Evolutionary conservation across 1,140 invertebrate species (phyloP).

Genomic region (Zaprionus taronus): DNA sequence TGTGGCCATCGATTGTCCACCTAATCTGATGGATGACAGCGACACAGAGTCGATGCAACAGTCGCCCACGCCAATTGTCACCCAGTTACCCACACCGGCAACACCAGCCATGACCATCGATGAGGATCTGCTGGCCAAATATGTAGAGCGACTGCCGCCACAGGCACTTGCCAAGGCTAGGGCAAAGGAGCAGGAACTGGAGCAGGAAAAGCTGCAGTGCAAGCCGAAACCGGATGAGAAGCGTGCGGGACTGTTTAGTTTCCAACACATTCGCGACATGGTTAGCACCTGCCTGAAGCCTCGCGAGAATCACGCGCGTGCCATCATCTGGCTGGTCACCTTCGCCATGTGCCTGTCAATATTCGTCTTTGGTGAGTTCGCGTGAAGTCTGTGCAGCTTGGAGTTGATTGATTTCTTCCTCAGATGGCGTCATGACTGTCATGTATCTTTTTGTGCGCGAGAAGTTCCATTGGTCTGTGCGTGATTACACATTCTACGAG

Average conservation of each 20-base stretch:
- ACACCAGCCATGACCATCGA: conserved; percentile 68
- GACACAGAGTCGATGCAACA: conserved; percentile 13
- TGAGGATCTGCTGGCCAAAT: conserved; percentile 71
- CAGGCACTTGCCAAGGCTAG: conserved; percentile 43
- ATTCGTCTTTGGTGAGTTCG: conserved; percentile 85
- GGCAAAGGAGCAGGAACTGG: conserved; percentile 17
- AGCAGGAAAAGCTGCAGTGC: conserved; percentile 6
- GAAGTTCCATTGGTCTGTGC: conserved; percentile 88
- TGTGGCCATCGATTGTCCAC: conserved; percentile 62
- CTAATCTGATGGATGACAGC: conserved; percentile 43
- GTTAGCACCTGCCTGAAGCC: conserved; percentile 86
- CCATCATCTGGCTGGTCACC: conserved; percentile 87
- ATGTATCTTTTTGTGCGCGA: conserved; percentile 88
- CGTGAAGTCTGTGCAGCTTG: not conserved
- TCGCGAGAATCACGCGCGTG: conserved; percentile 86
- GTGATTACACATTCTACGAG: conserved; percentile 86
- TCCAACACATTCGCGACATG: conserved; percentile 87
- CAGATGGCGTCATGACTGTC: conserved; percentile 84
- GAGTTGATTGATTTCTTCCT: not conserved
- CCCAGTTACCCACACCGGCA: conserved; percentile 54
- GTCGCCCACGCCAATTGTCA: not conserved
- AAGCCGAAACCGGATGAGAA: conserved; percentile 33
- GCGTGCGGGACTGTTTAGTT: conserved; percentile 85
- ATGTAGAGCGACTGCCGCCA: conserved; percentile 62
- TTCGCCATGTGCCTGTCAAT: conserved; percentile 86